Percentiles rank a stretch among this genome's conserved stretches.
Conservation (phyloP, 2,797 vertebrate species). For the Manis pentadactyla region DNA sequence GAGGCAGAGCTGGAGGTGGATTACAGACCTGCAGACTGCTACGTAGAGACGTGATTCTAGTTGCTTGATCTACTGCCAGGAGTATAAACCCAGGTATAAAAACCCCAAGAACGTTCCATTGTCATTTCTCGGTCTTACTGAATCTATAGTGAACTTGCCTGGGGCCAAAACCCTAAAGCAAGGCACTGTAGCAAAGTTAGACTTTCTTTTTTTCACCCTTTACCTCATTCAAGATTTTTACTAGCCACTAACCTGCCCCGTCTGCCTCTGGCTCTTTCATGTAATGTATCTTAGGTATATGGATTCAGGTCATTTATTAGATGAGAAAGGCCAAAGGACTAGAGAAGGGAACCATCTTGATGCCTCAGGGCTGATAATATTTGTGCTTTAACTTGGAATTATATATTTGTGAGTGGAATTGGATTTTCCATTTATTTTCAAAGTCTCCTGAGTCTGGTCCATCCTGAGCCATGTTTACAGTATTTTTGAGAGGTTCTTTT, state of each 20-base stretch:
- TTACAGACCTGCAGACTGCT: too few relatives aligned
- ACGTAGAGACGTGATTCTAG: too few relatives aligned
- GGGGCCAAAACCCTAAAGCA: too few relatives aligned
- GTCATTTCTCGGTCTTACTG: too few relatives aligned
- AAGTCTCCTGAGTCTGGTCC: background rate
- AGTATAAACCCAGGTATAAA: too few relatives aligned
- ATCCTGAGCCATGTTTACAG: background rate
- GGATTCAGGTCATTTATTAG: background rate
- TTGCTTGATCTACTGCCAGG: too few relatives aligned
- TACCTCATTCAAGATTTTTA: background rate
- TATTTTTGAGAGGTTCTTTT: background rate
- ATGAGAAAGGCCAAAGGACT: background rate
- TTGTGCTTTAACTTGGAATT: constrained; percentile 35
- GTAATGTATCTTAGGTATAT: background rate
- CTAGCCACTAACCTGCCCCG: background rate
- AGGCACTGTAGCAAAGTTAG: background rate
- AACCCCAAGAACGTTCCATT: too few relatives aligned
- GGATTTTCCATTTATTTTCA: constrained; percentile 24
- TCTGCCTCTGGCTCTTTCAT: background rate
- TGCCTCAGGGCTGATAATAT: background rate
- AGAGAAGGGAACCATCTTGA: background rate
- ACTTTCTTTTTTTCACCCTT: background rate
- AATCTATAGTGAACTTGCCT: too few relatives aligned
- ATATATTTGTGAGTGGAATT: background rate
- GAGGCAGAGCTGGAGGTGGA: too few relatives aligned